Percentiles rank a stretch among this genome's conserved stretches.
phyloP scores from a whole-genome alignment of 2,797 vertebrate genomes.

The Aplochiton taeniatus region DNA sequence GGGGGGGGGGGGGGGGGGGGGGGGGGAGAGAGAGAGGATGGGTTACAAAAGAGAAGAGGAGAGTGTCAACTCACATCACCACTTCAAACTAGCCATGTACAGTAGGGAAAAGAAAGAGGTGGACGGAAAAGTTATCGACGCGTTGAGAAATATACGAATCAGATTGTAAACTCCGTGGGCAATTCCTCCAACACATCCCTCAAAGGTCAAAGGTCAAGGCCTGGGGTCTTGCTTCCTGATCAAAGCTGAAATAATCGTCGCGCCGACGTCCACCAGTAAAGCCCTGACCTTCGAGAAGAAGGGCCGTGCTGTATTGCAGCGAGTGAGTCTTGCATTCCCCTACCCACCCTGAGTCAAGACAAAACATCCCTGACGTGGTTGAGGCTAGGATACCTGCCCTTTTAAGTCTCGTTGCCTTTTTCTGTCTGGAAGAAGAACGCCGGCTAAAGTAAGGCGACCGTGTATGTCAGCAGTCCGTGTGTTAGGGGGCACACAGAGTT shows the following conservation, averaged over 20 bases:
- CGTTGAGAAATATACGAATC: constrained; percentile 21
- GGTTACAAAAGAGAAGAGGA: constrained; percentile 9
- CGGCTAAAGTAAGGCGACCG: neutral
- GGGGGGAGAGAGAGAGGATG: constrained; percentile 27
- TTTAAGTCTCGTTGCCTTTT: neutral
- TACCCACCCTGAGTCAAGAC: neutral
- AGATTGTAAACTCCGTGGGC: constrained; percentile 14
- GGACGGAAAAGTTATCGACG: constrained; percentile 42
- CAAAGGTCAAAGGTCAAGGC: no score
- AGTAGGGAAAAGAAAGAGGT: constrained; percentile 32
- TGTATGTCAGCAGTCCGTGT: neutral
- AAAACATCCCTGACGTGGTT: neutral
- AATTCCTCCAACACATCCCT: no score
- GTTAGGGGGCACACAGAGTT: neutral
- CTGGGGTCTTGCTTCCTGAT: neutral
- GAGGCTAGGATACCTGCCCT: neutral
- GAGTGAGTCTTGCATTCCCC: neutral
- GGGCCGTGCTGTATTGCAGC: constrained; percentile 2
- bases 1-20: constrained; percentile 9
- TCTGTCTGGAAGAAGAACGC: constrained; percentile 2
- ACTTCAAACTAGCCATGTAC: constrained; percentile 62
- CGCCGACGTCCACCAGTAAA: neutral
- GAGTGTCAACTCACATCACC: constrained; percentile 59
- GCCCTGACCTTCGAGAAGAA: neutral
- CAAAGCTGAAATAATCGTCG: neutral